Base-by-base conservation (phyloP, 1,140 invertebrate genomes). In the Meloidogyne hapla region DNA sequence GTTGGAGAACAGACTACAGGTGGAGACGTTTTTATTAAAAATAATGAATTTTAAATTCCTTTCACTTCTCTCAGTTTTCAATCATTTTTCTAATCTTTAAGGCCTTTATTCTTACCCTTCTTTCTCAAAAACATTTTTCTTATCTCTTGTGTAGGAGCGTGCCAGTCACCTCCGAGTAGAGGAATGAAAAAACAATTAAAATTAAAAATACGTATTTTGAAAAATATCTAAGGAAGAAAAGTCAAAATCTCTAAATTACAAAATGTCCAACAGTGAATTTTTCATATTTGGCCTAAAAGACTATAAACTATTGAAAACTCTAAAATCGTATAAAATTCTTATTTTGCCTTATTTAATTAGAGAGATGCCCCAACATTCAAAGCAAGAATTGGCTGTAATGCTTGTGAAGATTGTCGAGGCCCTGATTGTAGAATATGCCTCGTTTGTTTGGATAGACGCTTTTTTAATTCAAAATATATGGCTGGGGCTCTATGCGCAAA, bases 381-480 rank as follows among this genome's bases (percentile, higher is more conserved):
- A 78, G 85, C 85, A 21, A 77, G 86, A 8, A 75, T 83, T 15
- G 85, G 85, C 4, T 86, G 85, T 64, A 85, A 84, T 75, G 63
- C 78, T 23, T 86, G 85, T 67, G 85, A 86, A 18, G 85, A 86
- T 62, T 86, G 85, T 67, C 80, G 85, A 38, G 75, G 83, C 67
- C 76, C 77, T 10, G 85, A 86, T 76, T 86, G 85, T 62, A 81
- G 83, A 61, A 84, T 80, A 21, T 86, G 85, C 67, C 73, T 86
- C 18, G 85, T 86, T 40, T 86, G 85, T 73, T 63, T 86, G 61
- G 85, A 86, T 69, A 85, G 82, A 78, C 74, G 84, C 75, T 85
- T 86, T 74, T 86, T 86, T 75, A 81, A 86, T 62, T 86, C 83
- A 62, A 81, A 84, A 45, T 87, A 87, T 65, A 86, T 86, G 84